Evolutionary conservation across 1,140 invertebrate genomes (phyloP).

Genomic region (Drosophila kanapiae): DNA sequence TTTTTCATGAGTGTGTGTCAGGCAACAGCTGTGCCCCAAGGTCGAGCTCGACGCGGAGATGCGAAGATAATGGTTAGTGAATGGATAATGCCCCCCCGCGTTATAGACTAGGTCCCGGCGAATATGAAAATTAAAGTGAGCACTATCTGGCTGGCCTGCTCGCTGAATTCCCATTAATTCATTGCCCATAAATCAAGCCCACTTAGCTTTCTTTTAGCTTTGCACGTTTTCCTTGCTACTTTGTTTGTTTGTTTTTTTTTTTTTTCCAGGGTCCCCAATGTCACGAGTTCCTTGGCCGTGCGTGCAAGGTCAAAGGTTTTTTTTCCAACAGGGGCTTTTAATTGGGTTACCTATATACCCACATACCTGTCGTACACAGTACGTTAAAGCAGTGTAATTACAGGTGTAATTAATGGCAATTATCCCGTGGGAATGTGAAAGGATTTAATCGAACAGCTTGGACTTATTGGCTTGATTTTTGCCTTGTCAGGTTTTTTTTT

Average conservation of each 20-base stretch:
- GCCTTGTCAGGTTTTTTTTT: background rate
- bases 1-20: conserved; percentile 10
- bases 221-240: background rate
- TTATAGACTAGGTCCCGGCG: background rate
- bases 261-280: conserved; percentile 3
- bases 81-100: conserved; percentile 14
- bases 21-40: conserved; percentile 43
- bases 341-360: conserved; percentile 13
- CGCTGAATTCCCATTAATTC: conserved; percentile 4
- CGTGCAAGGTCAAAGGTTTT: conserved; percentile 31
- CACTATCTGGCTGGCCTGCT: conserved; percentile 4
- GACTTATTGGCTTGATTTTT: background rate
- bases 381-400: conserved; percentile 3
- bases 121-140: conserved; percentile 33
- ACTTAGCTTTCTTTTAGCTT: background rate
- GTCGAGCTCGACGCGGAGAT: conserved; percentile 17
- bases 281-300: conserved; percentile 16
- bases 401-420: conserved; percentile 16
- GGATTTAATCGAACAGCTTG: background rate
- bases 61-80: conserved; percentile 28
- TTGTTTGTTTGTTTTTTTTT: background rate
- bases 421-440: background rate
- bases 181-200: conserved; percentile 34
- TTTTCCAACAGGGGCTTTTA: background rate
- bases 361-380: background rate